Evolutionary conservation across 1,140 invertebrate species (phyloP).

Genomic region (Saxidomus purpurata): DNA sequence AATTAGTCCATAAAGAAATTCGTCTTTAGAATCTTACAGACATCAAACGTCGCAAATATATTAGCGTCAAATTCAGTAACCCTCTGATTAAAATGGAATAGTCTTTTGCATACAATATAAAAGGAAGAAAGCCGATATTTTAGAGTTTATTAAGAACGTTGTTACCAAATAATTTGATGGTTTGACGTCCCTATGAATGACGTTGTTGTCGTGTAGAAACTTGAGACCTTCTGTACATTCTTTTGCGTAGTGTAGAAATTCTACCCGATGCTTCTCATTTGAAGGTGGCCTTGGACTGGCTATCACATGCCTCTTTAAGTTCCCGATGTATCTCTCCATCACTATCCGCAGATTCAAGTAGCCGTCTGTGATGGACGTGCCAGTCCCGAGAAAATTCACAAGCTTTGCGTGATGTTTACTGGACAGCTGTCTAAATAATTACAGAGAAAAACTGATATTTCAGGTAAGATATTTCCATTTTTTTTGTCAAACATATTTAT

Average conservation of each 20-base stretch:
- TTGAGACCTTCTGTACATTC: constrained; percentile 16
- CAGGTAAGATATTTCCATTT: too few relatives aligned
- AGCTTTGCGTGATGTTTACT: neutral
- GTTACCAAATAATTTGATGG: constrained; percentile 43
- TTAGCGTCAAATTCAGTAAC: too few relatives aligned
- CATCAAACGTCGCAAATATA: too few relatives aligned
- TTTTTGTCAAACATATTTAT: too few relatives aligned
- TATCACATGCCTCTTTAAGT: neutral
- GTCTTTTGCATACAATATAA: too few relatives aligned
- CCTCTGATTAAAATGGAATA: too few relatives aligned
- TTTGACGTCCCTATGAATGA: constrained; percentile 42
- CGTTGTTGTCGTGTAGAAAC: constrained; percentile 49
- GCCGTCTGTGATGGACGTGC: neutral
- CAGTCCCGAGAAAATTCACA: constrained; percentile 27
- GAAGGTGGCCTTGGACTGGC: neutral
- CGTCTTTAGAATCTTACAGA: too few relatives aligned
- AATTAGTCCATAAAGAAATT: too few relatives aligned
- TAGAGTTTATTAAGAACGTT: too few relatives aligned
- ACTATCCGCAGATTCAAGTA: constrained; percentile 18
- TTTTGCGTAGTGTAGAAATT: constrained; percentile 33
- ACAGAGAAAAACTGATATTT: too few relatives aligned
- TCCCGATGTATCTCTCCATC: constrained; percentile 2
- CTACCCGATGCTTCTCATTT: neutral
- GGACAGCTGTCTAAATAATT: constrained; percentile 34
- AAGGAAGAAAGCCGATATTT: too few relatives aligned